phyloP scores from a whole-genome alignment of 2,113 vertebrate species.

The Oophaga pumilio region DNA sequence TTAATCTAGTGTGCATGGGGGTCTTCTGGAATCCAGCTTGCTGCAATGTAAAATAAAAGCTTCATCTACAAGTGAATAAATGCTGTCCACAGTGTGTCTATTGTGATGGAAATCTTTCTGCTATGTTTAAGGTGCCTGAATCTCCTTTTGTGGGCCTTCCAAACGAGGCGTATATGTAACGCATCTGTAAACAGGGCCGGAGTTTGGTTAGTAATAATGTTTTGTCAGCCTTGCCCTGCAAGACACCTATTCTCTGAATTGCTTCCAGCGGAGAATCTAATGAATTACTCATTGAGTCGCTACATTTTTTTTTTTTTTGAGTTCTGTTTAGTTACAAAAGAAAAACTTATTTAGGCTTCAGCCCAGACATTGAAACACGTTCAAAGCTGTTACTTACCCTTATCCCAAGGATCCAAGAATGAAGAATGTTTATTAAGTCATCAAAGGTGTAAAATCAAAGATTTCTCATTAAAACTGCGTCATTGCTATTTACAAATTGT shows the following conservation, averaged over 20 bases:
- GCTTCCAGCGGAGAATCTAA: constrained; percentile 39
- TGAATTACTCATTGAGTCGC: constrained; percentile 47
- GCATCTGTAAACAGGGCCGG: constrained; percentile 21
- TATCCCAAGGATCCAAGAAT: constrained; percentile 9
- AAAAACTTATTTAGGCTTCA: constrained; percentile 27
- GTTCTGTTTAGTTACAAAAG: constrained; percentile 2
- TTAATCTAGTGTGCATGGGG: too few relatives aligned
- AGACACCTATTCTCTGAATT: constrained; percentile 46
- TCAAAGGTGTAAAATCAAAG: not conserved
- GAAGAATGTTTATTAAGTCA: not conserved
- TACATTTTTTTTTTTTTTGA: not conserved
- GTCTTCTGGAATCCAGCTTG: not conserved
- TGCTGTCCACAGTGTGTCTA: not conserved
- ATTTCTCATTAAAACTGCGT: not conserved
- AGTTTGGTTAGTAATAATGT: constrained; percentile 23
- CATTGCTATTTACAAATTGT: not conserved
- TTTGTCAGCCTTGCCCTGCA: constrained; percentile 30
- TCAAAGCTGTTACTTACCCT: constrained; percentile 25
- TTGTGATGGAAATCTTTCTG: not conserved
- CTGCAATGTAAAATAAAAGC: not conserved
- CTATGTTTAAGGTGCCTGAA: not conserved
- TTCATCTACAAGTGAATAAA: not conserved
- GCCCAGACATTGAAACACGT: constrained; percentile 23
- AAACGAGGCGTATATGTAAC: not conserved
- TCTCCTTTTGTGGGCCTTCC: not conserved